Evolutionary conservation across 1,140 invertebrate genomes (phyloP).

Genomic region (Monochamus saltuarius): DNA sequence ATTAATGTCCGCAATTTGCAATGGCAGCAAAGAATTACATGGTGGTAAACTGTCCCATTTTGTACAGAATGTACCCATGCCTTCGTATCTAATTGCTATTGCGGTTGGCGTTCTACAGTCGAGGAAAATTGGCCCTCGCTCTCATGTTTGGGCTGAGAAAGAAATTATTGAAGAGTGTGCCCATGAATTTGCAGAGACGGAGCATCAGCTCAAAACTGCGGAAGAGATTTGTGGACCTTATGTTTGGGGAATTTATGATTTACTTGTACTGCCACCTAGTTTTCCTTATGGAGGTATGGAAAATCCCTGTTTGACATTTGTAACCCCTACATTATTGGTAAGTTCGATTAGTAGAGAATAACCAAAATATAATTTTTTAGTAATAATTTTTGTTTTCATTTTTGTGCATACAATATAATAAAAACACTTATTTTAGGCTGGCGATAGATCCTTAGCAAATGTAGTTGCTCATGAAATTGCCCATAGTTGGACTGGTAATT

Average conservation of each 20-base stretch:
- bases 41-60: constrained; percentile 61
- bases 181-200: constrained; percentile 87
- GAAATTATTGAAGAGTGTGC: constrained; percentile 81
- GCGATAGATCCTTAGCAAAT: constrained; percentile 83
- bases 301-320: constrained; percentile 94
- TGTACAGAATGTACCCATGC: constrained; percentile 74
- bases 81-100: constrained; percentile 81
- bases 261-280: constrained; percentile 88
- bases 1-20: constrained; percentile 84
- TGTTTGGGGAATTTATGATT: constrained; percentile 85
- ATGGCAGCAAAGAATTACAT: constrained; percentile 48
- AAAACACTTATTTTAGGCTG: constrained; percentile 60
- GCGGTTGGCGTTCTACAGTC: constrained; percentile 82
- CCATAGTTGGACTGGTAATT: constrained; percentile 95
- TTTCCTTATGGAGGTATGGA: constrained; percentile 98
- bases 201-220: constrained; percentile 79
- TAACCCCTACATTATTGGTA: constrained; percentile 85
- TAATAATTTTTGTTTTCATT: too few species aligned
- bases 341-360: constrained; percentile 27
- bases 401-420: constrained; percentile 12
- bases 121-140: constrained; percentile 72
- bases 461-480: constrained; percentile 94
- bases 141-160: constrained; percentile 86
- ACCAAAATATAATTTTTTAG: constrained; percentile 3
- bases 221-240: constrained; percentile 81